Percentiles rank a stretch among this genome's conserved stretches.
Conservation (phyloP, 2,888 invertebrate species). For the Meiosimyza platycephala region DNA sequence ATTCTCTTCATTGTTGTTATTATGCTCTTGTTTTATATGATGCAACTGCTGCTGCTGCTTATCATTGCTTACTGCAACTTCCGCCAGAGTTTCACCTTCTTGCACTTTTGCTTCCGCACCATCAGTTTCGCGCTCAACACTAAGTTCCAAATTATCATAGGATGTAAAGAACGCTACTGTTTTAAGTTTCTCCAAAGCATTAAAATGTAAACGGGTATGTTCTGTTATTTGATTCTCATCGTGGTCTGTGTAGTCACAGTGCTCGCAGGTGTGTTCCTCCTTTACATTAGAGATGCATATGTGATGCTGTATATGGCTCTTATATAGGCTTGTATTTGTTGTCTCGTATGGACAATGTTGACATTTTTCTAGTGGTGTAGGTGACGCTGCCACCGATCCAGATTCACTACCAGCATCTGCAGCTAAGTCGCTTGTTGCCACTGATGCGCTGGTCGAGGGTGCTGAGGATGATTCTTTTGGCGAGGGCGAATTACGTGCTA, state of each 20-base stretch:
- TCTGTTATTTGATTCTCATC: slow-evolving; percentile 81
- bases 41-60: slow-evolving; percentile 18
- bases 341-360: slow-evolving; percentile 84
- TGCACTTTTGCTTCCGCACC: background rate
- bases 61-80: slow-evolving; percentile 14
- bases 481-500: slow-evolving; percentile 35
- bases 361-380: slow-evolving; percentile 68
- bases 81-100: background rate
- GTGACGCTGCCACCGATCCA: slow-evolving; percentile 44
- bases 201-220: slow-evolving; percentile 83
- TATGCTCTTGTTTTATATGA: slow-evolving; percentile 48
- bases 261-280: slow-evolving; percentile 77
- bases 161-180: slow-evolving; percentile 64
- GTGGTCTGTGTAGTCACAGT: slow-evolving; percentile 84
- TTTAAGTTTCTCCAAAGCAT: slow-evolving; percentile 60
- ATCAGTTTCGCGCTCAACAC: slow-evolving; percentile 49
- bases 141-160: slow-evolving; percentile 64
- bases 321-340: slow-evolving; percentile 77
- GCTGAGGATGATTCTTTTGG: slow-evolving; percentile 51
- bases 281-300: slow-evolving; percentile 69
- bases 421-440: slow-evolving; percentile 59
- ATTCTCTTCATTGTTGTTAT: slow-evolving; percentile 58
- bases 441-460: slow-evolving; percentile 59
- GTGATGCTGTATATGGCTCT: slow-evolving; percentile 82
- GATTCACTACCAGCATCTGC: slow-evolving; percentile 56